Evolutionary conservation across 2,113 vertebrate species (phyloP).

Genomic region (Megaceryle maxima): DNA sequence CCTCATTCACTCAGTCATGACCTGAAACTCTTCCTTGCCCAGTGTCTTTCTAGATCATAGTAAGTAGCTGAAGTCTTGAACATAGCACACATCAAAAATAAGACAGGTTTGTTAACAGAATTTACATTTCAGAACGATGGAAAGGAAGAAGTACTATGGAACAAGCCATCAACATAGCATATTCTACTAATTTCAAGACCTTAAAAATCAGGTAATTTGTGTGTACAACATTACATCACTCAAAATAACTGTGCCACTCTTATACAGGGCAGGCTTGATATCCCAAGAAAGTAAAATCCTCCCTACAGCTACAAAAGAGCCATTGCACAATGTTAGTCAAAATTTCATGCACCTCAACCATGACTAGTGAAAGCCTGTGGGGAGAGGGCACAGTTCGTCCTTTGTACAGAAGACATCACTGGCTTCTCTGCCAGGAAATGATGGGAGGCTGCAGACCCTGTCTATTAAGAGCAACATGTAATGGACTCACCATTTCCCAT

Average conservation of each 20-base stretch:
- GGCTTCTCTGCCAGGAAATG: neutral
- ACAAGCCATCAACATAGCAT: rapidly evolving
- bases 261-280: neutral
- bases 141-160: neutral
- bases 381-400: neutral
- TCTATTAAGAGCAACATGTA: neutral
- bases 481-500: neutral
- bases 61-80: neutral
- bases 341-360: neutral
- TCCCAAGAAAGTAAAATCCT: neutral
- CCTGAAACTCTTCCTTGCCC: neutral
- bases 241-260: neutral
- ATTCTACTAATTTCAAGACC: neutral
- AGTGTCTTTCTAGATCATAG: neutral
- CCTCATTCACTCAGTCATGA: neutral
- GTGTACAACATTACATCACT: neutral
- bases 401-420: neutral
- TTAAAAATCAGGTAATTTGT: neutral
- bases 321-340: neutral
- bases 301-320: neutral
- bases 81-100: neutral
- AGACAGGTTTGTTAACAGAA: neutral
- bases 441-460: neutral
- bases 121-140: neutral
- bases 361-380: neutral